These are phyloP conservation scores for Alcis repandata DNA, from an alignment of 2,888 invertebrate genomes.

Conservation along the genomic window DNA sequence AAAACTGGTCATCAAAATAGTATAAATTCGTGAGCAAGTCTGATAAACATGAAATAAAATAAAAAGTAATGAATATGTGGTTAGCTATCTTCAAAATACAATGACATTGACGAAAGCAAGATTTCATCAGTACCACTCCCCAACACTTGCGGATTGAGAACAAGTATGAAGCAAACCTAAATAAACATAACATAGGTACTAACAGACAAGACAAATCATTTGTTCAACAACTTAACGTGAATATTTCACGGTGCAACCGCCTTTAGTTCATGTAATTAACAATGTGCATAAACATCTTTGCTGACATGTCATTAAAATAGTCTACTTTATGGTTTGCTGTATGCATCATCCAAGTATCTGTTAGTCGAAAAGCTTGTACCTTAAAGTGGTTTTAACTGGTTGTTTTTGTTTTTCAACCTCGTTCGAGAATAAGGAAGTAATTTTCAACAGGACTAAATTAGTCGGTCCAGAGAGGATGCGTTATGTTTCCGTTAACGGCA, in stretches of 20 bases:
- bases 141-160: slow-evolving; percentile 29
- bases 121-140: slow-evolving; percentile 37
- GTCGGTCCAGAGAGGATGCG: slow-evolving; percentile 67
- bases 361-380: slow-evolving; percentile 19
- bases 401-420: slow-evolving; percentile 46
- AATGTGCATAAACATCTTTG: slow-evolving; percentile 43
- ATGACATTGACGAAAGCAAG: slow-evolving; percentile 5
- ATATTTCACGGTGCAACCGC: slow-evolving; percentile 54
- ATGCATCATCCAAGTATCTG: neutral
- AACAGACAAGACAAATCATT: slow-evolving; percentile 50
- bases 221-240: slow-evolving; percentile 54
- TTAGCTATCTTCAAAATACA: neutral
- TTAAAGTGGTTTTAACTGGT: slow-evolving; percentile 36
- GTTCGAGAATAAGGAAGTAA: slow-evolving; percentile 63
- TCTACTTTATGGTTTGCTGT: slow-evolving; percentile 1
- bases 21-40: neutral
- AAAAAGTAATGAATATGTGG: neutral
- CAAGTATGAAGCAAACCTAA: slow-evolving; percentile 55
- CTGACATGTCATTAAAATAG: slow-evolving; percentile 18
- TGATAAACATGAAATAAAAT: too few relatives aligned
- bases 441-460: slow-evolving; percentile 72
- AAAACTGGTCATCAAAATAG: neutral
- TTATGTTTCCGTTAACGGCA: slow-evolving; percentile 69
- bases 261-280: slow-evolving; percentile 54
- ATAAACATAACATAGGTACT: slow-evolving; percentile 33